Conservation (phyloP, 2,888 invertebrate species). For the Protodeltote pygarga region DNA sequence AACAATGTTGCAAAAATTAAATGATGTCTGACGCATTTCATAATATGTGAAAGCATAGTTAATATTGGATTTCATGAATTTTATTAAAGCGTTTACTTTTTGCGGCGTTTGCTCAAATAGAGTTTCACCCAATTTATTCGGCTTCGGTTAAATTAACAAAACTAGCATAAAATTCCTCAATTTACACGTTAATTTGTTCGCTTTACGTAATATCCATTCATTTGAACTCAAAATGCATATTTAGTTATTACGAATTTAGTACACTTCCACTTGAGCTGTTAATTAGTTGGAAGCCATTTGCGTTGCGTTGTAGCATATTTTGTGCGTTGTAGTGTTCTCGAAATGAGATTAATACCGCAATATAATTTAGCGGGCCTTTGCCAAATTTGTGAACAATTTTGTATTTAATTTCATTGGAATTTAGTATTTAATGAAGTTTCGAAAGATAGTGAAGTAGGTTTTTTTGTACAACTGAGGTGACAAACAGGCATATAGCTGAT, state of each 20-base stretch:
- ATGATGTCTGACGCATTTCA: constrained; percentile 46
- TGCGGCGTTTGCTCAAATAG: neutral
- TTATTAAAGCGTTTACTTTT: constrained; percentile 3
- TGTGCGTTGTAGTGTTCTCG: constrained; percentile 40
- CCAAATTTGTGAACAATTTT: constrained; percentile 47
- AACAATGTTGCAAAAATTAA: constrained; percentile 51
- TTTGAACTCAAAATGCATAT: constrained; percentile 12
- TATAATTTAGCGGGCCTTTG: constrained; percentile 52
- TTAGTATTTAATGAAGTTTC: neutral
- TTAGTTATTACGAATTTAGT: constrained; percentile 47
- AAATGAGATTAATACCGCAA: constrained; percentile 55
- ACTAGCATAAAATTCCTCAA: constrained; percentile 6
- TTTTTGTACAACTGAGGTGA: no score
- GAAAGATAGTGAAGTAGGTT: no score
- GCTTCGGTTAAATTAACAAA: constrained; percentile 16
- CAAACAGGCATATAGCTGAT: no score
- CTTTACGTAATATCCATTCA: constrained; percentile 8
- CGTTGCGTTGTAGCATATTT: constrained; percentile 44
- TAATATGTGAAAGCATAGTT: constrained; percentile 35
- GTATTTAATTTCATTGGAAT: constrained; percentile 27
- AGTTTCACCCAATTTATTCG: constrained; percentile 1
- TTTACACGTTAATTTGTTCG: constrained; percentile 5
- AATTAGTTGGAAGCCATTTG: constrained; percentile 54
- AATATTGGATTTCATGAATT: constrained; percentile 18
- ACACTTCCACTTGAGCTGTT: constrained; percentile 48